These are phyloP conservation scores for Gasterosteus aculeatus DNA, from an alignment of 2,113 vertebrate genomes.

Conservation along the genomic window DNA sequence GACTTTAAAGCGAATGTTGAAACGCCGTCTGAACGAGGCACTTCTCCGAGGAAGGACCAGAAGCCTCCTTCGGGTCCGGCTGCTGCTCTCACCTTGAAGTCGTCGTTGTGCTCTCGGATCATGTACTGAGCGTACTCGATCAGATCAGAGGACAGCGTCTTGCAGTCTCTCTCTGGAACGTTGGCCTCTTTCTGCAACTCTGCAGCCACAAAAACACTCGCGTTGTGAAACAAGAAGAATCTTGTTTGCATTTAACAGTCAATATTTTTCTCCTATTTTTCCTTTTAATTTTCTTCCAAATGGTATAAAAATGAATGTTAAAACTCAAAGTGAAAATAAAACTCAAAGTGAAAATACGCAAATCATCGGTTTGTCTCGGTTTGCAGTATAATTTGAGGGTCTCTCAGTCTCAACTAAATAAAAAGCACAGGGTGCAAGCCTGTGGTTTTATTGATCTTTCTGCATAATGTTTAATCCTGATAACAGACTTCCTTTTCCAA, in stretches of 20 bases:
- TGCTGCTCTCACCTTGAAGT: slow-evolving; percentile 87
- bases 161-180: slow-evolving; percentile 81
- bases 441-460: neutral
- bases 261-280: neutral
- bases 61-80: neutral
- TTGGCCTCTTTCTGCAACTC: slow-evolving; percentile 89
- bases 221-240: too few species aligned
- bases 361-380: neutral
- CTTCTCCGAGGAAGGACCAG: neutral
- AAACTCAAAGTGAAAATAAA: neutral
- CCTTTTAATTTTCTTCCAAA: neutral
- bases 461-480: neutral
- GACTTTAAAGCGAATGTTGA: neutral
- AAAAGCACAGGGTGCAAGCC: neutral
- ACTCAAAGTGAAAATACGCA: neutral
- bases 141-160: slow-evolving; percentile 88
- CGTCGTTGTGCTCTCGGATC: slow-evolving; percentile 88
- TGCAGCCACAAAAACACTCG: slow-evolving; percentile 51
- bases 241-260: too few species aligned
- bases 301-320: neutral
- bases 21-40: neutral
- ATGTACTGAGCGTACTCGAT: slow-evolving; percentile 90
- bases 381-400: neutral
- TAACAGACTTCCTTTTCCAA: neutral
- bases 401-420: neutral